Base-by-base conservation (phyloP, 2,888 invertebrate species). In the Crioceris asparagi region DNA sequence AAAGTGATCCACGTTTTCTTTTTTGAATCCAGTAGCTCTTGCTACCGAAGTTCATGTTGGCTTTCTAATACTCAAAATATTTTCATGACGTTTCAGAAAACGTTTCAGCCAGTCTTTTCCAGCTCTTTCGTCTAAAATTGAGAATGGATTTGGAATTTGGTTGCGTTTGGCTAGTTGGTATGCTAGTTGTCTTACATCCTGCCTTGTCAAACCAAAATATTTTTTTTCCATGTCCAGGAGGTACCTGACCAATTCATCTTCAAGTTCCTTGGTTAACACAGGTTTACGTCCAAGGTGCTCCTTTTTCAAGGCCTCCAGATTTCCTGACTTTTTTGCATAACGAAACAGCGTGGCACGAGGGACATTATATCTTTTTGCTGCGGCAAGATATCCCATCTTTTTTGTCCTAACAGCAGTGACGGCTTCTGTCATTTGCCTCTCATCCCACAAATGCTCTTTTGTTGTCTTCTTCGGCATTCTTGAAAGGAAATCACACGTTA, bases 21-120 rank as follows among this genome's bases (percentile, higher is more conserved):
- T 35, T 34, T 40, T 43, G 29, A 44, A 41, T 30, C 35, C 39
- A 16, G 35, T 14, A 18, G 44, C 38, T 38, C 41, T 41, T 18
- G 36, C 35, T 23, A 40, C 12, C 6, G 38, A 44, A 25, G 46
- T 45, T 23, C 37, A 4, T 4, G 15, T 30, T 16, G 30, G 30
- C 17, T 16, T 15, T 30, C 17, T 3, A 4, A 12, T 17, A 16
- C 16, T 16, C 3, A 30, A 30, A 15, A 30, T 6, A 8, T 30
- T n/a, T 30, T 30, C 11, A 30, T 30, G 30, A 3, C 33, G 37
- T 12, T 29, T 29, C 33, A 44, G 26, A 39, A 44, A 44, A 25
- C 8, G 29, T 5, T 41, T 30, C 11, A 44, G 19, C 41, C 41
- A 44, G n/a, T 21, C 29, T 3, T 23, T 29, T 3, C 36, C 39